Base-by-base conservation (phyloP, 2,888 invertebrate genomes). In the Unio delphinus region DNA sequence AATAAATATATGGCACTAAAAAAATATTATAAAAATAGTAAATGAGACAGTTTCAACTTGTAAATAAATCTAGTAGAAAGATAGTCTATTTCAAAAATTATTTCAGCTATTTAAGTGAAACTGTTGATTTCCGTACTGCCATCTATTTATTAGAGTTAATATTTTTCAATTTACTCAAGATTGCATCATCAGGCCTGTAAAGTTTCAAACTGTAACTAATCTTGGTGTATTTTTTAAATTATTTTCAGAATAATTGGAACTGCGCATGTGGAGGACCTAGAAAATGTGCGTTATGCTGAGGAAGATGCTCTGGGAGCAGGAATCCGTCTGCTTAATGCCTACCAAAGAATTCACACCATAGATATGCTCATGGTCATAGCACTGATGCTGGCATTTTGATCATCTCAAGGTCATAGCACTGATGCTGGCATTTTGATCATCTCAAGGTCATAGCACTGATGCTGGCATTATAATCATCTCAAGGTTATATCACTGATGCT, bases 281-380 rank as follows among this genome's bases (percentile, higher is more conserved):
- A 78, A 17, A 76, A 74, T 3, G 72, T 73, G 45, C 75, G 72
- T 15, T 65, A 64, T 7, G 81, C 81, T n/a, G 78, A 79, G 55
- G 69, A 69, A 23, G 84, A 84, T 61, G 78, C 79, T 59, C 70
- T 84, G 20, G 82, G 81, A 17, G 80, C 83, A 20, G 84, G 84
- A 3, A 71, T 81, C 18, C 69, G 83, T 30, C 76, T 84, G n/a
- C 66, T 84, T 55, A 67, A 75, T 54, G 80, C 75, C 20, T 63
- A 74, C 23, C 66, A 81, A n/a, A 77, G 78, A 61, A 84, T 84
- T 65, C 72, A 80, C 23, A 70, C 73, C 58, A 72, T 80, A 30
- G 80, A 81, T 60, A 74, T 65, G 54, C 68, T 84, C 4, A 67
- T 81, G 68, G 70, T 83, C 30, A 80, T 83, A 55, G 84, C 81